These are phyloP conservation scores for Brachirus orientalis DNA, from an alignment of 2,113 vertebrate genomes.

Conservation along the genomic window DNA sequence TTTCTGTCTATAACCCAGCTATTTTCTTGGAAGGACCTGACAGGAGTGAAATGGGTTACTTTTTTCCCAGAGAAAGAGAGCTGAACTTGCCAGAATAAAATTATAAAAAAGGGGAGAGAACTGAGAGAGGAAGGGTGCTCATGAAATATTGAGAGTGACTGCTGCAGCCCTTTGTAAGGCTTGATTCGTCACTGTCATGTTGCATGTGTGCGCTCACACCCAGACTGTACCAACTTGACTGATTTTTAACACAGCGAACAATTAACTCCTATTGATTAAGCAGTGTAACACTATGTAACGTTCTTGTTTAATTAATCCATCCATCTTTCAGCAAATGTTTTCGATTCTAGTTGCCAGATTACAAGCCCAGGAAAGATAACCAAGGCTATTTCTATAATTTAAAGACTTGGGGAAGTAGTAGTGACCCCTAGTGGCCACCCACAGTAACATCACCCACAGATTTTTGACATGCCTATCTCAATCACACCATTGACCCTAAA, in stretches of 20 bases:
- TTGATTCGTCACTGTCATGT: conserved; percentile 42
- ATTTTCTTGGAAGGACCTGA: conserved; percentile 29
- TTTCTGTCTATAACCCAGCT: conserved; percentile 15
- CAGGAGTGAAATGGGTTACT: conserved; percentile 31
- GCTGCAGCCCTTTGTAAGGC: conserved; percentile 50
- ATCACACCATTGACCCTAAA: too few relatives aligned
- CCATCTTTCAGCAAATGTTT: neutral
- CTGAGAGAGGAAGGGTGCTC: conserved; percentile 44
- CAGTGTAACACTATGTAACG: neutral
- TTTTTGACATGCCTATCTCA: too few relatives aligned
- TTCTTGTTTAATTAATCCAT: neutral
- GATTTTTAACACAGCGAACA: neutral
- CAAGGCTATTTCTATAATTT: too few relatives aligned
- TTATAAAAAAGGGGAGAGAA: conserved; percentile 17
- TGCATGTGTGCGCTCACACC: neutral
- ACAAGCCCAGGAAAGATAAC: too few relatives aligned
- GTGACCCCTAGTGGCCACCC: too few relatives aligned
- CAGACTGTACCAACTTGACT: neutral
- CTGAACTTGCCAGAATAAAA: conserved; percentile 51
- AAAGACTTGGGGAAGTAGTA: too few relatives aligned
- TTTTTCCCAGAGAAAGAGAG: conserved; percentile 18
- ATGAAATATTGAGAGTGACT: conserved; percentile 67
- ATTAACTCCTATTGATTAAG: neutral
- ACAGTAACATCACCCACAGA: too few relatives aligned
- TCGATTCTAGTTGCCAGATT: neutral